Base-by-base conservation (phyloP, 2,797 vertebrate genomes). In the Protonibea diacanthus region DNA sequence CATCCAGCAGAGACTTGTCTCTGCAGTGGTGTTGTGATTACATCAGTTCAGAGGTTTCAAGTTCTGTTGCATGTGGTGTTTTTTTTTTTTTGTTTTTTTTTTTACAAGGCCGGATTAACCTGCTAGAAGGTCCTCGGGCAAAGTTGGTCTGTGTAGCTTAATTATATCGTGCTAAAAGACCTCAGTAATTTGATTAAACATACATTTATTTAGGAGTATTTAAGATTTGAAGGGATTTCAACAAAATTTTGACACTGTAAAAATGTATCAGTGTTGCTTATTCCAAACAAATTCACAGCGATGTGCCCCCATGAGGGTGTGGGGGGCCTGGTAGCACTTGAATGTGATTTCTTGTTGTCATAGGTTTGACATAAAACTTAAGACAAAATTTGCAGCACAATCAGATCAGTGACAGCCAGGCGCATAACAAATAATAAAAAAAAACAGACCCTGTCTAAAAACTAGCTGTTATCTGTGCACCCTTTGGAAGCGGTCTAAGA, bases 401-500 rank as follows among this genome's bases (percentile, higher is more conserved):
- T 49, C 38, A 44, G 14, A 63, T 69, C 48, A 6, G 15, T 60
- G 5, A 23, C 23, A 10, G 8, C 29, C 29, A 33, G 25, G 20
- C 25, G 8, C 15, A 71, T 70, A 17, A 17, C n/a, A 58, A 38
- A 25, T n/a, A 8, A 73, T n/a, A 47, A 12, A 57, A 63, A 56
- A 48, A 71, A 63, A 17, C 38, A 57, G 12, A 27, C 33, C 25
- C 25, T 8, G 5, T 71, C 38, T 42, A 40, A 69, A 60, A 52
- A 51, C 29, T 7, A 45, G 55, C 58, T 49, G 48, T 57, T 18
- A 69, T 48, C 42, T 38, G 18, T 42, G 52, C 20, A 17, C 48
- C 42, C 11, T 51, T 42, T 49, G 51, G 62, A 72, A 59, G 51
- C 29, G 60, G 51, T 61, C 64, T 47, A 17, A 72, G 69, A 62